These are phyloP conservation scores for Lepidochrysops patricia DNA, from an alignment of 2,888 invertebrate species.

Conservation along the genomic window DNA sequence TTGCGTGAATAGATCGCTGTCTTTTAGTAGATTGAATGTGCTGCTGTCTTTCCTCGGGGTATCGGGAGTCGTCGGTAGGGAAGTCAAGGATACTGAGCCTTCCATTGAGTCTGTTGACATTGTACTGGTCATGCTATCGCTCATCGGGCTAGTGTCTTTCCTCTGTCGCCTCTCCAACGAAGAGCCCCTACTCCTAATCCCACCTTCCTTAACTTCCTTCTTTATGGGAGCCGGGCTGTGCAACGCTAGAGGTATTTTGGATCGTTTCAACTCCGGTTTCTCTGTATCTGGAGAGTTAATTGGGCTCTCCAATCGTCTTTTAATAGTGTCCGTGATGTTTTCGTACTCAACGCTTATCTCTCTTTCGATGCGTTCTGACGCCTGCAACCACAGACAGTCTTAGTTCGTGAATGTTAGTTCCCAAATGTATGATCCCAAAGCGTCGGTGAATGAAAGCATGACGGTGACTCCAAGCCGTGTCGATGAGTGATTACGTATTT, in stretches of 20 bases:
- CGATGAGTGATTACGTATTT: constrained; percentile 29
- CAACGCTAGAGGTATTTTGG: constrained; percentile 59
- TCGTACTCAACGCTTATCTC: constrained; percentile 57
- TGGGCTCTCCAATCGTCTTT: constrained; percentile 71
- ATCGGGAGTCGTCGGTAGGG: constrained; percentile 42
- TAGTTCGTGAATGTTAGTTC: constrained; percentile 34
- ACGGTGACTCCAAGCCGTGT: constrained; percentile 36
- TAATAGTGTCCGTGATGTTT: constrained; percentile 78
- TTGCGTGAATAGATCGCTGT: constrained; percentile 80
- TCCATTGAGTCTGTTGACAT: constrained; percentile 39
- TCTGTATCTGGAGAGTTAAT: constrained; percentile 52
- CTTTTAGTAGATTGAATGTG: constrained; percentile 78
- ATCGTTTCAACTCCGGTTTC: constrained; percentile 53
- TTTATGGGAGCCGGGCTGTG: constrained; percentile 56
- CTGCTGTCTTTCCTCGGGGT: constrained; percentile 66
- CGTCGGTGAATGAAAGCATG: constrained; percentile 39
- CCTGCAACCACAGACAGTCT: constrained; percentile 53
- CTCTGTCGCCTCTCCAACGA: constrained; percentile 38
- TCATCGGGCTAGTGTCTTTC: constrained; percentile 28
- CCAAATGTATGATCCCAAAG: constrained; percentile 27
- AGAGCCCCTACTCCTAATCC: constrained; percentile 40
- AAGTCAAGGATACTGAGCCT: constrained; percentile 25
- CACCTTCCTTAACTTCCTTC: constrained; percentile 45
- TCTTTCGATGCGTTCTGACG: constrained; percentile 27
- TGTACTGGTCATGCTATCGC: constrained; percentile 31